Evolutionary conservation across 2,888 invertebrate species (phyloP), one percentile per base, ranked within the genome.

Genomic region (Koerneria pararmatus): DNA sequence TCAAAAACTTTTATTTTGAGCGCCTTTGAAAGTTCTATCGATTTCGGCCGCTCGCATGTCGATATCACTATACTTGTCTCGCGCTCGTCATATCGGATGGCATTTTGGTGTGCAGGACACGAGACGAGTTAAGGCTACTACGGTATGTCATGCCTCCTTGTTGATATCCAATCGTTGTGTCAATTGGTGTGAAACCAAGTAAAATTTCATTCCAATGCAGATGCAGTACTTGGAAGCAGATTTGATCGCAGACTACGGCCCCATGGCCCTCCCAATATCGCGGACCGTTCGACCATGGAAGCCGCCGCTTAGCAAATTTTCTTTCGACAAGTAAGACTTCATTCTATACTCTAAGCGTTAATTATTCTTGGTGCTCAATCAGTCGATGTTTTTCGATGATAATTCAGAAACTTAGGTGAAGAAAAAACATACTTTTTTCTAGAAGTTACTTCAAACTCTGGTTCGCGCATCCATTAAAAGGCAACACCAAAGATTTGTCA

Each of bases 11-110:
- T 31, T 35, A 22, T 19, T 19, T 64, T 37, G 46, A 64, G 64
- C n/a, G 8, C 41, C 56, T 57, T 54, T 69, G 22, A 68, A 67
- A 37, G 69, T 76, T 34, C 69, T 78, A 46, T 71, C 69, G 4
- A 59, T 63, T 64, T 90, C 90, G 68, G 69, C 58, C 29, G 49
- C 58, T 24, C 65, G 80, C 79, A 41, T 78, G 88, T 88, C 85
- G 63, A 84, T 90, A 57, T 85, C 88, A 5, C 85, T 91, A 84
- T 86, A 89, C 81, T 84, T 95, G 19, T 90, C 91, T 80, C 95
- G 95, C 83, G 90, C 91, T 64, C 83, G 89, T 46, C 11, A 24
- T n/a, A 22, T 56, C 27, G 64, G 64, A 37, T 64, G 64, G 64
- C 64, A 64, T 11, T 41, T 64, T 65, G 88, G 11, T 32, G 46